Evolutionary conservation across 2,113 vertebrate species (phyloP).

Genomic region (Xyrauchen texanus): DNA sequence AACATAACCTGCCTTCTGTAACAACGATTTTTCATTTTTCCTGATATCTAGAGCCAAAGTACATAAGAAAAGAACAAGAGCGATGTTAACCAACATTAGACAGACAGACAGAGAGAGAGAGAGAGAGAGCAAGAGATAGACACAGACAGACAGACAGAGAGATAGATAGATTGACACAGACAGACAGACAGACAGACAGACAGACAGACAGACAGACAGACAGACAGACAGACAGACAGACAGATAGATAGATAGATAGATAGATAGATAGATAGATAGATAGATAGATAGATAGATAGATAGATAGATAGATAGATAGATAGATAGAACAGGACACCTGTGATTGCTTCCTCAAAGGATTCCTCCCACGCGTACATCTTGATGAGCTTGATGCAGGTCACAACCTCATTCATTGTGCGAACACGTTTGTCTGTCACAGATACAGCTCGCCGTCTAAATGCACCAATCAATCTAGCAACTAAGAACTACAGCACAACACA

Average conservation of each 20-base stretch:
- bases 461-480: slow-evolving; percentile 70
- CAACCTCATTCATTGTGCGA: slow-evolving; percentile 80
- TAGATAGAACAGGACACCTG: slow-evolving; percentile 57
- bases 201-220: too few species aligned
- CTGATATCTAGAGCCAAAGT: slow-evolving; percentile 67
- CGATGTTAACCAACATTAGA: too few species aligned
- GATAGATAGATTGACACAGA: too few species aligned
- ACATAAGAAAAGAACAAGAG: background rate
- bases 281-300: too few species aligned
- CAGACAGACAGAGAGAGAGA: too few species aligned
- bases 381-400: slow-evolving; percentile 82
- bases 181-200: too few species aligned
- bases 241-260: too few species aligned
- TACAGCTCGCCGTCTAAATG: slow-evolving; percentile 68
- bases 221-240: too few species aligned
- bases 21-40: slow-evolving; percentile 68
- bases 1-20: slow-evolving; percentile 71
- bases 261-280: too few species aligned
- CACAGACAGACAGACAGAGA: too few species aligned
- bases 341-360: slow-evolving; percentile 73
- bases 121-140: too few species aligned
- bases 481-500: slow-evolving; percentile 66
- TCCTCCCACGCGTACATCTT: slow-evolving; percentile 84
- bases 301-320: too few species aligned
- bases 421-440: slow-evolving; percentile 73